Base-by-base conservation (phyloP, 2,113 vertebrate genomes). In the Mobula hypostoma region DNA sequence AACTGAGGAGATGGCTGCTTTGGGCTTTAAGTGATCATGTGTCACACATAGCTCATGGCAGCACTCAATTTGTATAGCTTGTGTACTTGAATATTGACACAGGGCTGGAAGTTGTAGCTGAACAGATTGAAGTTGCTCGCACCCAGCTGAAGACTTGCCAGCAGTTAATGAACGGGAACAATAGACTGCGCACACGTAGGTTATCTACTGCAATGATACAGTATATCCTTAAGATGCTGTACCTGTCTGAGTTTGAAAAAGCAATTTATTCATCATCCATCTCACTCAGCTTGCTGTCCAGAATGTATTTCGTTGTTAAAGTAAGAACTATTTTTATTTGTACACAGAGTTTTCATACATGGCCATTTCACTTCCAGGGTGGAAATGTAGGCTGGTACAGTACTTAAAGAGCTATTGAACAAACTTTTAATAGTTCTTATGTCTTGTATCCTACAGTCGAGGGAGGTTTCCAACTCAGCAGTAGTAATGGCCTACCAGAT, bases 41-140 rank as follows among this genome's bases (percentile, higher is more conserved):
- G 96, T 97, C 96, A 96, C 96, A 95, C 48, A 96, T 95, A 95
- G 63, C 80, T 95, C 95, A 94, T 95, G 94, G 94, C 94, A 36
- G 91, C 91, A 76, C 91, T 93, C 91, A 74, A 93, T 93, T 93
- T 74, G 68, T 74, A 76, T 27, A 40, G 91, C 91, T 93, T 93
- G 70, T 93, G 91, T 93, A 93, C 91, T 93, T 40, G 40, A 74
- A 74, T 93, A 94, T 80, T 80, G 94, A 94, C 76, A 94, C 76
- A 96, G 96, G 95, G 96, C 95, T 95, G 95, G 95, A 95, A 94
- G 95, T 94, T 96, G 96, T 97, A 96, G 96, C 96, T 96, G 97
- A 97, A 97, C 96, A 96, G 96, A 97, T 97, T 97, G 96, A 96
- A 96, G 96, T 96, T 96, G 94, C 94, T 94, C 94, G 87, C 58